Percentiles rank a stretch among this genome's conserved stretches.
phyloP scores from a whole-genome alignment of 2,113 vertebrate genomes.

The Mohoua ochrocephala region DNA sequence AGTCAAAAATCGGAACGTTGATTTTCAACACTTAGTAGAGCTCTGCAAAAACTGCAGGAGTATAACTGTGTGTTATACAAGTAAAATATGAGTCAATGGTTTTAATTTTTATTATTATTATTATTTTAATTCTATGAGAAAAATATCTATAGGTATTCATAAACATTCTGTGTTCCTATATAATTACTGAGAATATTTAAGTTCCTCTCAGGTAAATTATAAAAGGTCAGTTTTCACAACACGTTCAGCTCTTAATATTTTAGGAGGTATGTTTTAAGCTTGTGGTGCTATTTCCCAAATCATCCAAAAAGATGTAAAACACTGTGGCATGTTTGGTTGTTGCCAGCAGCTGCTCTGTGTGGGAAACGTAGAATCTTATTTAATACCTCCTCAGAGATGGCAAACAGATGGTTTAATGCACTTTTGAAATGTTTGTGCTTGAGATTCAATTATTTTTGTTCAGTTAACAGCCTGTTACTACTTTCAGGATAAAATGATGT shows the following conservation, averaged over 20 bases:
- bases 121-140: neutral
- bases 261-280: neutral
- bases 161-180: neutral
- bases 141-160: neutral
- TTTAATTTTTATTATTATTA: neutral
- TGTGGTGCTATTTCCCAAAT: neutral
- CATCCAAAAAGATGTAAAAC: neutral
- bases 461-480: neutral
- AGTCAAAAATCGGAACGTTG: neutral
- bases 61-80: neutral
- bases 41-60: neutral
- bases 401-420: constrained; percentile 25
- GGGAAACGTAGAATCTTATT: neutral
- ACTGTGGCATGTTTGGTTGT: neutral
- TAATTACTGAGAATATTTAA: neutral
- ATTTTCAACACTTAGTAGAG: neutral
- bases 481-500: neutral
- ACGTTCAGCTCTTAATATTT: neutral
- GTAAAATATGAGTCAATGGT: neutral
- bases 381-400: neutral
- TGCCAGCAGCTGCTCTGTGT: neutral
- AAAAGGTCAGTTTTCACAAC: neutral
- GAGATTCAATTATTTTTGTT: neutral
- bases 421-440: neutral
- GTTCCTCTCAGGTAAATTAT: neutral